phyloP scores from a whole-genome alignment of 2,888 invertebrate genomes.

The Xestia c-nigrum region DNA sequence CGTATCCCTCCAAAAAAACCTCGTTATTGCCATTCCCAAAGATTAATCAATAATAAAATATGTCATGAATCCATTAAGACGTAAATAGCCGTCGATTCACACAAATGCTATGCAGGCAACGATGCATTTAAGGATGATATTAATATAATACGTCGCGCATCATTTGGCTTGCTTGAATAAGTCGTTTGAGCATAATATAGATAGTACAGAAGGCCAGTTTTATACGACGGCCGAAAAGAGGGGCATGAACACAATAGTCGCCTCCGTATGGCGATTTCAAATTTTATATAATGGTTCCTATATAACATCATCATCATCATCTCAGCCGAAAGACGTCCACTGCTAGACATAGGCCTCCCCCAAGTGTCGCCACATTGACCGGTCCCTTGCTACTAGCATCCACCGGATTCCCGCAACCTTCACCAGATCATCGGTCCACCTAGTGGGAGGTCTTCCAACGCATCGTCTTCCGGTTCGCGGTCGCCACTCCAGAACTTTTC shows the following conservation, averaged over 20 bases:
- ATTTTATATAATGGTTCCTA: too few relatives aligned
- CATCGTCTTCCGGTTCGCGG: too few relatives aligned
- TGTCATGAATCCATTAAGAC: constrained; percentile 46
- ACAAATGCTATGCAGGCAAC: constrained; percentile 48
- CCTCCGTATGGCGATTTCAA: neutral
- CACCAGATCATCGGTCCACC: too few relatives aligned
- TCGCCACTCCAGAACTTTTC: too few relatives aligned
- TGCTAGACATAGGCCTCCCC: too few relatives aligned
- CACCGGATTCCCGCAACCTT: too few relatives aligned
- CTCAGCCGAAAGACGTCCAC: too few relatives aligned
- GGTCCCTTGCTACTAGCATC: too few relatives aligned
- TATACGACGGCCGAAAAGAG: neutral
- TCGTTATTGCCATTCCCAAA: constrained; percentile 12
- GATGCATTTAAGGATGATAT: constrained; percentile 65
- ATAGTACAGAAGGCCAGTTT: neutral
- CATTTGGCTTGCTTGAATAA: constrained; percentile 55
- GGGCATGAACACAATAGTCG: neutral
- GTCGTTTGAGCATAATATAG: neutral
- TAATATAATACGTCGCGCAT: constrained; percentile 62
- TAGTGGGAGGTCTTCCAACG: too few relatives aligned
- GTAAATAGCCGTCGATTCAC: constrained; percentile 42
- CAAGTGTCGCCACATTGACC: too few relatives aligned
- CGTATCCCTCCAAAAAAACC: constrained; percentile 4
- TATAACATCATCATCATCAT: too few relatives aligned
- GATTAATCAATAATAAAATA: constrained; percentile 43